Base-by-base conservation (phyloP, 2,113 vertebrate species). In the Lamprologus ornatipinnis region DNA sequence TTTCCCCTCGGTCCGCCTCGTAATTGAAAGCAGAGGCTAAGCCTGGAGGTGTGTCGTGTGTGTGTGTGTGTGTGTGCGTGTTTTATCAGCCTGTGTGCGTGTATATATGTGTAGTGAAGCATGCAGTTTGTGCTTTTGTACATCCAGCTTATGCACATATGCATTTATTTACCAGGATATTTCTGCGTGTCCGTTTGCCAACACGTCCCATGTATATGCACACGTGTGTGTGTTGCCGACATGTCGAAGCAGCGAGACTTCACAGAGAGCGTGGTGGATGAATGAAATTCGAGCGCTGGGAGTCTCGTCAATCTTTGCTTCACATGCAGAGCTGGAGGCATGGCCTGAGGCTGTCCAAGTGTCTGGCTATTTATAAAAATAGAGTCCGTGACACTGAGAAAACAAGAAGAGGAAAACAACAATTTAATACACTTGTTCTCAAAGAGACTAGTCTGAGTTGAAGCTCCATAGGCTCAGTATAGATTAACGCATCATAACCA, bases 11-110 rank as follows among this genome's bases (percentile, higher is more conserved):
- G 93, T 17, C 91, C 33, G 65, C 81, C 89, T 93, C 91, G 91
- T 95, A 95, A 95, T 95, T 95, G 94, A 95, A 94, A 94, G 91
- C 92, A 92, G 90, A 87, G 91, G 90, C 91, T 79, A 85, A 91
- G 94, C 90, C 90, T 87, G 88, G 78, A 93, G 94, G 86, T 89
- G 91, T 94, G 91, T 94, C 88, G 23, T 81, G 58, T 91, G 55
- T 84, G 37, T 47, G 87, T 15, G 55, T n/a, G 57, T 8, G 40
- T 6, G 31, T 47, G 49, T 8, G 42, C 51, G 26, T 28, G 78
- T 83, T 51, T 84, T 78, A 78, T 37, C 80, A n/a, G 81, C 54
- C 73, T 60, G 9, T 82, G 17, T 10, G 6, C 15, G 47, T 58
- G 51, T 45, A 11, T 40, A 63, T 55, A 13, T 51, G 19, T 12